Evolutionary conservation across 2,888 invertebrate genomes (phyloP), one percentile per base, ranked within the genome.

Genomic region (Noctuana brunneofusca): DNA sequence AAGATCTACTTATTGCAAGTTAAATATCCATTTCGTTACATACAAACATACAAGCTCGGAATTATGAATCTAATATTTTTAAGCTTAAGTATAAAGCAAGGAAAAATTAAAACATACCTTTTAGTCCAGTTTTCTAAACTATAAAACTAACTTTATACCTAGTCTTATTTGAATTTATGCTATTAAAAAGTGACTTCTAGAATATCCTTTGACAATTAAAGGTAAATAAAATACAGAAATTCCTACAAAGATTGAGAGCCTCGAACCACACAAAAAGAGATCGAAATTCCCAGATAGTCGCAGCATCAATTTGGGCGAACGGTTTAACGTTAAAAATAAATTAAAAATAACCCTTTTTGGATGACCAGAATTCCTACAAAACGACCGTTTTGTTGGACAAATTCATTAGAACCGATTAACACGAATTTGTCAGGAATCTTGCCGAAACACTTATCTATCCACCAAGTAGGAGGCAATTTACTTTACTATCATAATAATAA

Each of bases 371-470:
- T 87, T 82, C 85, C 77, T 70, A 73, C 72, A 69, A 72, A 79
- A 75, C 69, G 68, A 75, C 67, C 69, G 75, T 78, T 62, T 81
- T 78, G 76, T 76, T 66, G 71, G 71, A 87, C 87, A 82, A 83
- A 84, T 87, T 86, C 82, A 87, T 86, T 81, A 80, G 77, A 79
- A 76, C 67, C 56, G 67, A 66, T 69, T 66, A 62, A 55, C 68
- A 78, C 79, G 75, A 87, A 86, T 88, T 88, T 86, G 87, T 87
- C 84, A 82, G 65, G 60, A 52, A 52, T 56, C 32, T 50, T 56
- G 56, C 41, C 30, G 41, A 56, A 3, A 22, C 20, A 20, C 46
- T 22, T 12, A 48, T 48, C 41, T 41, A 18, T 18, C 14, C 18
- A 9, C 16, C 8, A 18, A 41, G 38, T 38, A 38, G 38, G 38